Conservation (phyloP, 2,113 vertebrate species). For the Myiopsitta monachus region DNA sequence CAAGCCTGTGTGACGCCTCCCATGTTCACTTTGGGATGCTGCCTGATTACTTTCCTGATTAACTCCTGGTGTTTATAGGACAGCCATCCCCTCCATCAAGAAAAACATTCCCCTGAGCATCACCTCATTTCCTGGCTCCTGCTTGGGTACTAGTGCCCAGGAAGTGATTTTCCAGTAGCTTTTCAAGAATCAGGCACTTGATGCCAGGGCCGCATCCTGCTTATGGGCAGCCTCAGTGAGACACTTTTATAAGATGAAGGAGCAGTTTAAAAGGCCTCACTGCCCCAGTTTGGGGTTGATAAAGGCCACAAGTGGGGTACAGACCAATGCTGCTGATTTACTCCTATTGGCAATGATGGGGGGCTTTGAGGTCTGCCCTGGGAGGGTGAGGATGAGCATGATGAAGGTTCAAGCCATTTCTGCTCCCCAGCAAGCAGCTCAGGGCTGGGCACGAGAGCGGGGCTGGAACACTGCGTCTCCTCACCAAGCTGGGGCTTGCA, state of each 20-base stretch:
- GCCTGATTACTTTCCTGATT: neutral
- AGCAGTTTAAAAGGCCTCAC: too few relatives aligned
- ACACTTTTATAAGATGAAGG: neutral
- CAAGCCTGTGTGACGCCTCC: neutral
- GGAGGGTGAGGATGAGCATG: neutral
- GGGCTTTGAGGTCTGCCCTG: neutral
- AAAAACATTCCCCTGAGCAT: neutral
- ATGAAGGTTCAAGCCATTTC: neutral
- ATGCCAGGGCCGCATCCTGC: neutral
- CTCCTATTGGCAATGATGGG: rapidly evolving
- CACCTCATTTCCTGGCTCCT: neutral
- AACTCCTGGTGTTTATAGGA: neutral
- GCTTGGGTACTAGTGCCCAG: rapidly evolving
- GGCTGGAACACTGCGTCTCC: rapidly evolving
- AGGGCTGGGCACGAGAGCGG: rapidly evolving
- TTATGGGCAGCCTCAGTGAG: rapidly evolving
- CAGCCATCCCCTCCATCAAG: neutral
- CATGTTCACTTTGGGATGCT: neutral
- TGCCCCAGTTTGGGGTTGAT: neutral
- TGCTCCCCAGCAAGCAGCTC: neutral
- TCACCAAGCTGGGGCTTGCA: neutral
- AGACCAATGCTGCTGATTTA: neutral
- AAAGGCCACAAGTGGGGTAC: neutral
- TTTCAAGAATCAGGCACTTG: too few relatives aligned
- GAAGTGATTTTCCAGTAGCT: neutral